Evolutionary conservation across 1,140 invertebrate species (phyloP), one percentile per base, ranked within the genome.

Genomic region (Tachypleus tridentatus): DNA sequence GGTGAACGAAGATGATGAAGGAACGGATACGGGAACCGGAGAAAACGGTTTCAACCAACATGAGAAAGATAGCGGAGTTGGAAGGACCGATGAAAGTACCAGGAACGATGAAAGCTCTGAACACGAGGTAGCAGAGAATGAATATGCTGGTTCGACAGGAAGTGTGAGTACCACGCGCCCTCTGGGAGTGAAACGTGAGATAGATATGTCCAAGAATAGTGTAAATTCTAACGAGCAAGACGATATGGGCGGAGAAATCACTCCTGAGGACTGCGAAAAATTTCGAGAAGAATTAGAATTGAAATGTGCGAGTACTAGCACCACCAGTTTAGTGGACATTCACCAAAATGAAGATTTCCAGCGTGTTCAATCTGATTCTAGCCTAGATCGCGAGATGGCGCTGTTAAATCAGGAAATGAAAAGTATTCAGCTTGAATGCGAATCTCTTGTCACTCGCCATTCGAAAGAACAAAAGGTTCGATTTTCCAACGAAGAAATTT

Each of bases 321-420:
- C 66, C 5, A 67, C 63, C 7, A 64, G 56, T 57, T 52, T 67
- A 10, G 58, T 52, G 50, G 66, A 67, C 51, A 47, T 58, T 11
- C 9, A 7, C 7, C 29, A n/a, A n/a, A 47, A 7, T 10, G 7
- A 7, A 58, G n/a, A 62, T 48, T 47, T 66, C 64, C 52, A 56
- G 4, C 58, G 62, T 3, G 59, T 61, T n/a, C 64, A 68, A 57
- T 77, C 75, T n/a, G 74, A 77, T 57, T 73, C 64, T 48, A 80
- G 76, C 66, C 73, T 82, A 49, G 81, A 83, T 58, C 68, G 73
- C 51, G 81, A 82, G 69, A 71, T 83, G 59, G 74, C 79, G n/a
- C 71, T 76, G 58, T 73, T 82, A 47, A 79, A 82, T 68, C 74
- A 75, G 67, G 81, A 83, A 72, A 83, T 83, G 79, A 77, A 80